A percentile compares a stretch with the other conserved stretches of the same genome.
Conservation (phyloP, 2,113 vertebrate genomes). For the Azemiops feae region DNA sequence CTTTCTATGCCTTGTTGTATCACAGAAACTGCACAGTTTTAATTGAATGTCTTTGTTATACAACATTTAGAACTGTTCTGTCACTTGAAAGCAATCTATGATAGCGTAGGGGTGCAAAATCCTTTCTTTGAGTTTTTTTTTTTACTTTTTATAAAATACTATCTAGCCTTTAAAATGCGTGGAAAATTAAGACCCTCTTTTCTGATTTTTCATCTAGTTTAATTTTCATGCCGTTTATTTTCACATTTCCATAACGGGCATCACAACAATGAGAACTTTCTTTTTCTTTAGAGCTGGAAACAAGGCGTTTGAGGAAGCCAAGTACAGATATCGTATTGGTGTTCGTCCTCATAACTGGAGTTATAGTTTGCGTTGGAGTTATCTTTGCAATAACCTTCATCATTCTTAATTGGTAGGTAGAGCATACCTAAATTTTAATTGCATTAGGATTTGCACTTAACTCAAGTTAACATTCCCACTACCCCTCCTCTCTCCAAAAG, state of each 20-base stretch:
- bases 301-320: slow-evolving; percentile 5
- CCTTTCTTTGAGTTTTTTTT: background rate
- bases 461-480: background rate
- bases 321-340: slow-evolving; percentile 42
- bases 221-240: background rate
- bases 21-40: background rate
- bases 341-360: slow-evolving; percentile 54
- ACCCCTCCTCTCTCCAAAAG: background rate
- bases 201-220: background rate
- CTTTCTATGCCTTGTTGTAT: background rate
- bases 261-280: background rate
- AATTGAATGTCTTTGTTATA: background rate
- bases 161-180: background rate
- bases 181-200: background rate
- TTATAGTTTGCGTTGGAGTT: slow-evolving; percentile 48
- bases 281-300: slow-evolving; percentile 51
- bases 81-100: background rate
- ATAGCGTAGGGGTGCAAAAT: background rate
- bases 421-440: background rate
- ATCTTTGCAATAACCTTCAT: slow-evolving; percentile 62
- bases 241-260: background rate
- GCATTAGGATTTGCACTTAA: background rate
- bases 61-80: background rate
- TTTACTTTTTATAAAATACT: background rate
- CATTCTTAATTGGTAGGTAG: slow-evolving; percentile 59